phyloP scores from a whole-genome alignment of 2,888 invertebrate species.

The Aphidoletes aphidimyza region DNA sequence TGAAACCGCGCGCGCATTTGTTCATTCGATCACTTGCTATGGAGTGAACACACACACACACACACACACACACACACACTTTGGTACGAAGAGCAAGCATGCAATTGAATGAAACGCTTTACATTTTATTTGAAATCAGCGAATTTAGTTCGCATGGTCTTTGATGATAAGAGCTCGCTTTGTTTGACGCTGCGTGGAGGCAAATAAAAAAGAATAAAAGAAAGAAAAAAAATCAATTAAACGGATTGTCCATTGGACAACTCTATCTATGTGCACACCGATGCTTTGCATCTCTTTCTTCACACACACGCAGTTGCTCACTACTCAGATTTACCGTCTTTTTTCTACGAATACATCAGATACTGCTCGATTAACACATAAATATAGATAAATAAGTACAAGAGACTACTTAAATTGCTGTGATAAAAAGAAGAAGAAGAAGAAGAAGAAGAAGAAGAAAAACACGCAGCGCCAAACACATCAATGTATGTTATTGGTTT shows the following conservation, averaged over 20 bases:
- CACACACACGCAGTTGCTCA: neutral
- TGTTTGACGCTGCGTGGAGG: neutral
- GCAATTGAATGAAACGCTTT: neutral
- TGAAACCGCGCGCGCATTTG: neutral
- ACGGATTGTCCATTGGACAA: neutral
- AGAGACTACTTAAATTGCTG: neutral
- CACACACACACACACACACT: no score
- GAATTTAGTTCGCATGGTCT: neutral
- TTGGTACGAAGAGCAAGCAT: no score
- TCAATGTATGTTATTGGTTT: slow-evolving; percentile 24
- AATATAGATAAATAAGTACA: neutral
- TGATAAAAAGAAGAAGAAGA: no score
- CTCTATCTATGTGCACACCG: neutral
- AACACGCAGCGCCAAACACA: neutral
- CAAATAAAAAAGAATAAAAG: neutral
- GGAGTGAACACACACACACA: no score
- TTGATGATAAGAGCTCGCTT: neutral
- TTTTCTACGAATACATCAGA: neutral
- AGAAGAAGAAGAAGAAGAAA: no score
- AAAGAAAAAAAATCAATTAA: slow-evolving; percentile 10
- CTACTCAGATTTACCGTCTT: neutral
- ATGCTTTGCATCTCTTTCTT: neutral
- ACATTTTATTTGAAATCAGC: slow-evolving; percentile 10
- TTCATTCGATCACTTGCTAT: no score
- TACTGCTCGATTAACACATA: slow-evolving; percentile 49